Evolutionary conservation across 2,888 invertebrate genomes (phyloP), one percentile per base, ranked within the genome.

Genomic region (Chaetogeoica ovagalla): DNA sequence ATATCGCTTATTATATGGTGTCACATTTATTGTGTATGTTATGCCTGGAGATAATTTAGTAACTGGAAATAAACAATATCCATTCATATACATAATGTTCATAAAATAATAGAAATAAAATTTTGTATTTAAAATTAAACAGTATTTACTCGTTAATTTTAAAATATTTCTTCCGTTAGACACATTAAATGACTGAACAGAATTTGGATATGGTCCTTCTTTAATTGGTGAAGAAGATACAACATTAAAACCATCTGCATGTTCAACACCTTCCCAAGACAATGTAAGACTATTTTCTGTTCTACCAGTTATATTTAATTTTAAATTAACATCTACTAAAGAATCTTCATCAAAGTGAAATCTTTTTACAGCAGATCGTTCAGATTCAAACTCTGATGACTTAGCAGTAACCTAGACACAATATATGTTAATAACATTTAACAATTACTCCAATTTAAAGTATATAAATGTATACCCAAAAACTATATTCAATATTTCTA

Each of bases 341-440:
- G 91, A 90, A 19, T 89, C 88, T 0, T 89, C 90, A 84, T 92
- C 92, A 85, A 92, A 93, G 0, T 87, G 87, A 17, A 94, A 85
- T 9, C 86, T 88, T 9, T 87, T 87, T 3, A 90, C 88, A 21
- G 89, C 87, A 0, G 93, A 93, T 0, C 88, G 87, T 7, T 87
- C 86, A 0, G 94, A 93, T 57, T 89, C 89, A 84, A 87, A 88
- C 1, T 88, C 88, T 21, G 87, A 87, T 85, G 93, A 94, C 63
- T 89, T 88, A 0, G 93, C 93, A 9, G 90, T 89, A 9, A 92
- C 89, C 91, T 84, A 75, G 52, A 75, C 30, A 69, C 68, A 81
- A 66, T 73, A 82, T 39, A 23, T 21, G 21, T 48, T 37, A 39
- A 73, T 59, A 37, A 21, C 37, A 59, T 17, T 55, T 11, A 13